A percentile compares a stretch with the other conserved stretches of the same genome.
Evolutionary conservation across 92 coral and sea anemone genomes (phyloP).

Genomic region (Muricea muricata): DNA sequence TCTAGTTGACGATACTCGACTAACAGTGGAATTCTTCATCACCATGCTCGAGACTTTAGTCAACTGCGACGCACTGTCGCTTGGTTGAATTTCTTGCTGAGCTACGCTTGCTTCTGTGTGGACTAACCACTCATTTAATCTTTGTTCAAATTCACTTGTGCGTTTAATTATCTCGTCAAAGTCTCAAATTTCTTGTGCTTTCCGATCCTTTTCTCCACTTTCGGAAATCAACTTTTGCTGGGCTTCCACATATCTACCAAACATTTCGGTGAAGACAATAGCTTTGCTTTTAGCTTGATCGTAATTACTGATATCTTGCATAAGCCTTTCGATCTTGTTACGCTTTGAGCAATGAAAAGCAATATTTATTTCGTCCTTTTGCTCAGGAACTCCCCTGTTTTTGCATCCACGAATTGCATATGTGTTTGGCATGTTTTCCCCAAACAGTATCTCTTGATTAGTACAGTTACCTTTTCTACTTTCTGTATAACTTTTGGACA

Average conservation of each 20-base stretch:
- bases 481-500: too few relatives aligned
- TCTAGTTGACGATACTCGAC: not conserved
- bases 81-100: not conserved
- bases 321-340: not conserved
- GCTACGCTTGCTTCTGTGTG: not conserved
- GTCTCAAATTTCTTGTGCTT: not conserved
- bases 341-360: too few relatives aligned
- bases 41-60: not conserved
- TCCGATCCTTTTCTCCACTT: not conserved
- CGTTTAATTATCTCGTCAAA: not conserved
- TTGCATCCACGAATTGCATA: too few relatives aligned
- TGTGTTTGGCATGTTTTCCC: too few relatives aligned
- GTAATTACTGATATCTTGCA: not conserved
- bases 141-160: not conserved
- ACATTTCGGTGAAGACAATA: not conserved
- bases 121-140: not conserved
- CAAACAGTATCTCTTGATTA: too few relatives aligned
- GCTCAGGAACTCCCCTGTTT: too few relatives aligned
- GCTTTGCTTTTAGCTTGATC: not conserved
- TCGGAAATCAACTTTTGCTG: not conserved
- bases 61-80: not conserved
- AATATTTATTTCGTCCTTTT: too few relatives aligned
- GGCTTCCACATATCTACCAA: not conserved
- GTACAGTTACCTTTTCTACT: too few relatives aligned
- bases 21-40: not conserved